Percentiles rank a stretch among this genome's conserved stretches.
Conservation (phyloP, 2,888 invertebrate genomes). For the Rhogogaster chlorosoma region DNA sequence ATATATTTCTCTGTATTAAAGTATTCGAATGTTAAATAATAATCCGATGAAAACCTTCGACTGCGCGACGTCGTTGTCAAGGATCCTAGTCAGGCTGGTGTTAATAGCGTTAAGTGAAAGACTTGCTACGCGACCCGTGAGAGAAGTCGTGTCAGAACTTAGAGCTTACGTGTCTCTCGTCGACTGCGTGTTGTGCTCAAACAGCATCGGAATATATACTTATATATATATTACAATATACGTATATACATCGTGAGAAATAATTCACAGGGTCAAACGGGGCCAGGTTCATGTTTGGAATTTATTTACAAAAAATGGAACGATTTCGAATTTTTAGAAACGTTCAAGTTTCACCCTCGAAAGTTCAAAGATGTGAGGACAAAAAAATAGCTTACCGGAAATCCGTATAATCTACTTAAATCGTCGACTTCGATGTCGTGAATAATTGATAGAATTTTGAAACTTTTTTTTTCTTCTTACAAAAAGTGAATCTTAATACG, state of each 20-base stretch:
- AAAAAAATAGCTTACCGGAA: too few relatives aligned
- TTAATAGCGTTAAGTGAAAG: conserved; percentile 31
- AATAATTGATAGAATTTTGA: too few relatives aligned
- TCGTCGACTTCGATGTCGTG: too few relatives aligned
- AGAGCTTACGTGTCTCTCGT: not conserved
- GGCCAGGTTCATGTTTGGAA: too few relatives aligned
- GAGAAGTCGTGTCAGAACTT: not conserved
- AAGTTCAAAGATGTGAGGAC: too few relatives aligned
- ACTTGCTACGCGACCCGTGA: not conserved
- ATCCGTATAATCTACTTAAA: too few relatives aligned
- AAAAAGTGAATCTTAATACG: too few relatives aligned
- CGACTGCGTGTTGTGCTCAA: not conserved
- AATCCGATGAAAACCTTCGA: conserved; percentile 4
- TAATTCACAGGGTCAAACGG: too few relatives aligned
- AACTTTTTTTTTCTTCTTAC: too few relatives aligned
- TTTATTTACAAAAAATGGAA: too few relatives aligned
- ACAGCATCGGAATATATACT: not conserved
- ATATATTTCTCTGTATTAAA: not conserved
- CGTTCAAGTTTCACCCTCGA: too few relatives aligned
- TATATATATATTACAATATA: not conserved
- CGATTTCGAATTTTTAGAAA: too few relatives aligned
- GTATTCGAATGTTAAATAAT: not conserved
- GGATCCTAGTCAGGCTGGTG: not conserved
- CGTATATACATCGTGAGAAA: not conserved
- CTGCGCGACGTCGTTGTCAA: not conserved